phyloP scores from a whole-genome alignment of 2,113 vertebrate species.

The Aegithalos caudatus region DNA sequence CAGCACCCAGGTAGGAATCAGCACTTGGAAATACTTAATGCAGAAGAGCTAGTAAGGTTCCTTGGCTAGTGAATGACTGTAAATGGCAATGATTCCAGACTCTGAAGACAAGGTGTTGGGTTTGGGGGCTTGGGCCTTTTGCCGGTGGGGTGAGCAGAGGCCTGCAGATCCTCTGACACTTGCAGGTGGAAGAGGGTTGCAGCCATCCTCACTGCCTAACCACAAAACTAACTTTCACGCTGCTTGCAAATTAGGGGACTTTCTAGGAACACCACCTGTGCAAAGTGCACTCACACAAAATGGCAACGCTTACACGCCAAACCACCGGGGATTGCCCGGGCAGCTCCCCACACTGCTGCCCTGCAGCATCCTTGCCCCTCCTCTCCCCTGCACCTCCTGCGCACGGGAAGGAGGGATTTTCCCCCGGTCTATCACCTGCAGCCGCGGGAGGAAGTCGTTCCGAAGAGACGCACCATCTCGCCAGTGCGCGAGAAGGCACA shows the following conservation, averaged over 20 bases:
- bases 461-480: not conserved
- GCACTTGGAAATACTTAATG: not conserved
- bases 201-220: not conserved
- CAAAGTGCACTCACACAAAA: not conserved
- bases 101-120: not conserved
- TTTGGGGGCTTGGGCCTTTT: not conserved
- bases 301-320: rapidly evolving
- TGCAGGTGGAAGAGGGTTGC: not conserved
- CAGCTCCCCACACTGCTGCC: not conserved
- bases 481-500: not conserved
- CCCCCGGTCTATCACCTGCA: not conserved
- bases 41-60: not conserved
- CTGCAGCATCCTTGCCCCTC: not conserved
- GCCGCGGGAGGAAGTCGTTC: not conserved
- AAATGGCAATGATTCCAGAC: not conserved
- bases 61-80: not conserved
- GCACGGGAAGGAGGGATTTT: not conserved
- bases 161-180: not conserved
- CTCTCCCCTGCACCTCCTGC: not conserved
- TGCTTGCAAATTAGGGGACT: slow-evolving; percentile 46
- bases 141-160: not conserved
- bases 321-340: not conserved
- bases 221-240: not conserved
- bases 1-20: not conserved
- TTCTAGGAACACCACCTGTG: slow-evolving; percentile 53